phyloP scores from a whole-genome alignment of 2,797 vertebrate species.

The Alosa sapidissima region DNA sequence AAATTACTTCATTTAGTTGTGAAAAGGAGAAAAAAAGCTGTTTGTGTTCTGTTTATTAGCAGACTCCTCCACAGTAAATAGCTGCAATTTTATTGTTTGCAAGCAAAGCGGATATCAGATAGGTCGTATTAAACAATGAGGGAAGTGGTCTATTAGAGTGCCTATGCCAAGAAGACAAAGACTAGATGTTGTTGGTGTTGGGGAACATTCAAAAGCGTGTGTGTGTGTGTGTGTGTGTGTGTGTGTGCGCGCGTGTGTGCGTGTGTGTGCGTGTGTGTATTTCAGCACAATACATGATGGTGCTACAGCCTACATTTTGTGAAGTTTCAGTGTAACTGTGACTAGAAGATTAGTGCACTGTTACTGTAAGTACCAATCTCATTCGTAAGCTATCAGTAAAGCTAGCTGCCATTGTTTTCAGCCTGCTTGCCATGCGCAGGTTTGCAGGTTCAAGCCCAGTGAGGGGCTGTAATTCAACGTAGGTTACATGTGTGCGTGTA shows the following conservation, averaged over 20 bases:
- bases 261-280: not conserved
- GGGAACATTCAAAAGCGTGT: not conserved
- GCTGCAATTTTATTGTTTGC: not conserved
- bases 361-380: not conserved
- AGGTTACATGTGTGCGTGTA: not conserved
- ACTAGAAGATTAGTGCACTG: not conserved
- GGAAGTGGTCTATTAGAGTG: not conserved
- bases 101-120: not conserved
- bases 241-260: too few relatives aligned
- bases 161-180: not conserved
- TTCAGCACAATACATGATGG: not conserved
- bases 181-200: not conserved
- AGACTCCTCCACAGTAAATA: conserved; percentile 47
- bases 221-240: not conserved
- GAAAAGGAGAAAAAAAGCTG: conserved; percentile 58
- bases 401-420: not conserved
- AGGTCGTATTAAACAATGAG: not conserved
- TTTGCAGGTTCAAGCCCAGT: not conserved
- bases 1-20: conserved; percentile 70
- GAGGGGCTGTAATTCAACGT: not conserved
- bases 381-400: not conserved
- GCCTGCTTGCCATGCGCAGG: not conserved
- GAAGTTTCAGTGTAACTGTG: not conserved
- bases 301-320: not conserved
- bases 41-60: conserved; percentile 68